phyloP scores from a whole-genome alignment of 2,888 invertebrate species.

The Alsophila aescularia region DNA sequence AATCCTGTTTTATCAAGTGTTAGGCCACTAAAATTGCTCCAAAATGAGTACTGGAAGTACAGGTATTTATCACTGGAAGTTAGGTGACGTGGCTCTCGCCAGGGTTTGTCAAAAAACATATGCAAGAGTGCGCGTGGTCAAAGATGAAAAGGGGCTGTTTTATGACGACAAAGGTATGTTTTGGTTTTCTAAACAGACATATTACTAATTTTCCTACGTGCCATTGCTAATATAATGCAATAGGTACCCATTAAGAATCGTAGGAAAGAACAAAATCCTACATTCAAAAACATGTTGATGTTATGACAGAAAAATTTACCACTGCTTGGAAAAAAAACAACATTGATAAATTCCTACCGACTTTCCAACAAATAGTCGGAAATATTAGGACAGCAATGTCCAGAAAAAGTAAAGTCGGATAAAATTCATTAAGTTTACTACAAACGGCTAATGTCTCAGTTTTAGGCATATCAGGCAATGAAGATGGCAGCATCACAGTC shows the following conservation, averaged over 20 bases:
- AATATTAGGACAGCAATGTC: too few relatives aligned
- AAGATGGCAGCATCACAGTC: slow-evolving; percentile 56
- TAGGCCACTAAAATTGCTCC: slow-evolving; percentile 1
- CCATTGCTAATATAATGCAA: too few relatives aligned
- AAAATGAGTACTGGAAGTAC: slow-evolving; percentile 46
- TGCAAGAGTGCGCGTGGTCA: slow-evolving; percentile 71
- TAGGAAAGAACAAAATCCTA: too few relatives aligned
- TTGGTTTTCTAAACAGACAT: background rate
- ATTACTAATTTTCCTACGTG: background rate
- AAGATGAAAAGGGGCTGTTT: slow-evolving; percentile 73
- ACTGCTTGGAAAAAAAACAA: too few relatives aligned
- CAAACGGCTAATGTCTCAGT: slow-evolving; percentile 46
- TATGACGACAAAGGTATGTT: slow-evolving; percentile 70
- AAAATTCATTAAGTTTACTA: background rate
- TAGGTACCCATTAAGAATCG: too few relatives aligned
- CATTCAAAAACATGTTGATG: background rate
- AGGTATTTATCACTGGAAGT: slow-evolving; percentile 72
- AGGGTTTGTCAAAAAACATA: slow-evolving; percentile 70
- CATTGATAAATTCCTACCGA: too few relatives aligned
- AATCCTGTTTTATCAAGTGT: slow-evolving; percentile 1
- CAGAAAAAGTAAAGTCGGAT: background rate
- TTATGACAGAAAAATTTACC: too few relatives aligned
- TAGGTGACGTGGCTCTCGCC: slow-evolving; percentile 73
- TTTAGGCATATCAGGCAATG: slow-evolving; percentile 65
- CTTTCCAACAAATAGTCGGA: too few relatives aligned